These are phyloP conservation scores for Microcebus jonahi DNA, from an alignment of 2,113 vertebrate genomes.

Conservation along the genomic window DNA sequence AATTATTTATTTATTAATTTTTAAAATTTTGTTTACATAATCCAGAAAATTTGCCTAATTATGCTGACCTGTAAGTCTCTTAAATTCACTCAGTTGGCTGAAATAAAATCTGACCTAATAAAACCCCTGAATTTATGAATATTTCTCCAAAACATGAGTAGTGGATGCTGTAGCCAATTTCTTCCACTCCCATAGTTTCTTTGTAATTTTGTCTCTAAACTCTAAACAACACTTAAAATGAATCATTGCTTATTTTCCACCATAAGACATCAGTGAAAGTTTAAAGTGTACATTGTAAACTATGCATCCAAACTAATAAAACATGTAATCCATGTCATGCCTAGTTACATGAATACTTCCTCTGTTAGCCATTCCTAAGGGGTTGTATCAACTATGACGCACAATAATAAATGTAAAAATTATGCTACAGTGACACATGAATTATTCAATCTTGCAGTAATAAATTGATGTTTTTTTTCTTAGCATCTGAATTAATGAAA, in stretches of 20 bases:
- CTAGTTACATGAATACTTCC: neutral
- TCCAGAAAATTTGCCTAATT: neutral
- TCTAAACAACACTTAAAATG: neutral
- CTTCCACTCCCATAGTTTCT: neutral
- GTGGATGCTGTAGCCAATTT: no score
- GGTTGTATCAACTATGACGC: neutral
- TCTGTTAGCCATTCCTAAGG: neutral
- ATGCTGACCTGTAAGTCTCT: neutral
- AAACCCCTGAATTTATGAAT: neutral
- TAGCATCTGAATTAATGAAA: conserved; percentile 3
- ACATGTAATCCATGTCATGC: neutral
- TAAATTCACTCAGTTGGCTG: neutral
- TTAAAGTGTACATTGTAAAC: neutral
- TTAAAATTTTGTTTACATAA: neutral
- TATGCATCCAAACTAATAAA: neutral
- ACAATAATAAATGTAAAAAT: neutral
- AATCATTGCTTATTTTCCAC: neutral
- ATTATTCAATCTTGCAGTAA: conserved; percentile 8
- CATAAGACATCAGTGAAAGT: neutral
- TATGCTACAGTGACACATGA: neutral
- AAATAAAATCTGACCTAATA: neutral
- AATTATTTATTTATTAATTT: no score
- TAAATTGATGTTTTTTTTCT: neutral
- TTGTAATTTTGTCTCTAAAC: neutral
- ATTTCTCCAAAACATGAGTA: neutral